Evolutionary conservation across 1,140 invertebrate genomes (phyloP), one percentile per base, ranked within the genome.

Genomic region (Drosophila jambulina): DNA sequence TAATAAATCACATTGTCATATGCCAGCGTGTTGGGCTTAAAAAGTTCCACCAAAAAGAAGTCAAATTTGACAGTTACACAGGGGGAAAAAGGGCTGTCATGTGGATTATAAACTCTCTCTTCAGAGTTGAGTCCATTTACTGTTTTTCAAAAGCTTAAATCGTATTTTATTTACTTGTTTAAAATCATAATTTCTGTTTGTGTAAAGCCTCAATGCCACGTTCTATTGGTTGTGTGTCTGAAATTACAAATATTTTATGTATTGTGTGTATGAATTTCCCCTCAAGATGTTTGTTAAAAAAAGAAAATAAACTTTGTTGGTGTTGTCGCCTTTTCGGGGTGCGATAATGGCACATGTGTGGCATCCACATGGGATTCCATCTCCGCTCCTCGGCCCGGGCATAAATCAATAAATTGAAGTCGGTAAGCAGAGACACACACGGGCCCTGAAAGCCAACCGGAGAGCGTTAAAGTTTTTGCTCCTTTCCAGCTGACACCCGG

Each of bases 1-100:
- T 84, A 88, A 87, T 87, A 87, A 87, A 87, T 87, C 84, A 87
- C 80, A 88, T 74, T 84, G 77, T 88, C 83, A 87, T 80, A 80
- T 78, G 69, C 59, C 62, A 67, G 36, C 43, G 51, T 60, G 80
- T 53, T 77, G 63, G 74, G 64, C 76, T 77, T 62, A 27, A 87
- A 77, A 88, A 87, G 79, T 80, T 69, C 48, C 42, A 40, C 23
- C 46, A 42, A 70, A 48, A 60, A 46, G 53, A 38, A 38, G 34
- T 54, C 53, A 63, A 54, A 69, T 77, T 48, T 71, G 71, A 77
- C 43, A 64, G 59, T 34, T 49, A 38, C 49, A 56, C 21, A 21
- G 34, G 3, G 51, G 9, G 5, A 56, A 36, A 54, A 54, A 36
- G 12, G 0, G 4, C 0, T 53, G 23, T 23, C 1, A 13, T 0